Evolutionary conservation across 1,140 invertebrate genomes (phyloP).

Genomic region (Melanaphis sacchari): DNA sequence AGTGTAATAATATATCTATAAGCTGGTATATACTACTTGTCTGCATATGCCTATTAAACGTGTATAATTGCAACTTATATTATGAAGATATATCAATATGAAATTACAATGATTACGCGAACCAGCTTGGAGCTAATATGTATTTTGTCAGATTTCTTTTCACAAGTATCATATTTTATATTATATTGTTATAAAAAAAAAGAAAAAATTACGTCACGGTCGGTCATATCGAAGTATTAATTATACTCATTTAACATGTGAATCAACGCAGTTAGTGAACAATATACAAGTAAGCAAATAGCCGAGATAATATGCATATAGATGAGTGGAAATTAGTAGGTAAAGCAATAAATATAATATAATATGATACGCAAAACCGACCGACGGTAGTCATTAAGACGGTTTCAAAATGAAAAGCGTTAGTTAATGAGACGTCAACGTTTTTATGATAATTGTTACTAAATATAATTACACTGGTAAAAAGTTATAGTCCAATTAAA

Average conservation of each 20-base stretch:
- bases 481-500: conserved; percentile 5
- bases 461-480: neutral
- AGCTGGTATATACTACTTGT: neutral
- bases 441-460: conserved; percentile 11
- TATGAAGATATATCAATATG: neutral
- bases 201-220: neutral
- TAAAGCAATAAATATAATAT: neutral
- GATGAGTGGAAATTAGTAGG: neutral
- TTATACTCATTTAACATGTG: neutral
- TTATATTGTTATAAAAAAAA: conserved; percentile 15
- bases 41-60: neutral
- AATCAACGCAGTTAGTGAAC: neutral
- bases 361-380: neutral
- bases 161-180: neutral
- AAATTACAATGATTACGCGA: neutral
- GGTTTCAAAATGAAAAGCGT: conserved; percentile 30
- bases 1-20: neutral
- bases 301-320: neutral
- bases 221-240: neutral
- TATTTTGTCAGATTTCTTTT: conserved; percentile 22
- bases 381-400: neutral
- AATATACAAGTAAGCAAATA: neutral
- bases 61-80: neutral
- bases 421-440: conserved; percentile 9
- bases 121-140: neutral